Evolutionary conservation across 2,797 vertebrate genomes (phyloP).

Genomic region (Notamacropus eugenii): DNA sequence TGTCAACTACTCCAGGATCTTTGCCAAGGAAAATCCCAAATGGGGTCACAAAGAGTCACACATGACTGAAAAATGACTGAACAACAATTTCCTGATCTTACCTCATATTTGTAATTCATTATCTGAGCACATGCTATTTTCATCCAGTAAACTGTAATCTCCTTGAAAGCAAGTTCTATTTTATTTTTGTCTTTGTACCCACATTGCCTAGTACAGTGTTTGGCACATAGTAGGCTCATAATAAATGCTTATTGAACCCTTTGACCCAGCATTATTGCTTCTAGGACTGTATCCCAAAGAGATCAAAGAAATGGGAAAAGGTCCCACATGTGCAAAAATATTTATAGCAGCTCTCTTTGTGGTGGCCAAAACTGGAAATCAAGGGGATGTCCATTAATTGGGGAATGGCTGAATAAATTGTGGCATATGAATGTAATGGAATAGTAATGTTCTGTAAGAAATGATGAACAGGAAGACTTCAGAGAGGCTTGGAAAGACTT

Average conservation of each 20-base stretch:
- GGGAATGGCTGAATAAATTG: too few species aligned
- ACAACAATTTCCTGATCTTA: not conserved
- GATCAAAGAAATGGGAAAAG: too few species aligned
- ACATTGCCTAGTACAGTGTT: not conserved
- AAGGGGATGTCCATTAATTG: too few species aligned
- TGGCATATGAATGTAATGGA: too few species aligned
- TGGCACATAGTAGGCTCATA: not conserved
- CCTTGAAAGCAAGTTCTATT: not conserved
- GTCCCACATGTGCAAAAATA: too few species aligned
- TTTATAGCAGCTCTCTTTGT: too few species aligned
- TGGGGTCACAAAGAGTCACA: not conserved
- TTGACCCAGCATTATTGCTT: too few species aligned
- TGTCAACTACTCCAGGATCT: not conserved
- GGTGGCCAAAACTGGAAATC: too few species aligned
- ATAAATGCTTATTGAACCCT: not conserved
- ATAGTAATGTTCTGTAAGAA: too few species aligned
- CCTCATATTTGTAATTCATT: not conserved
- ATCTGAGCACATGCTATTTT: not conserved
- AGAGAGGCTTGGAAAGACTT: too few species aligned
- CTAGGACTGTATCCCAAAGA: too few species aligned
- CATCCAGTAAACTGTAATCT: not conserved
- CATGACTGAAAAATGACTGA: not conserved
- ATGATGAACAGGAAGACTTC: too few species aligned
- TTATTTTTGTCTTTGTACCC: not conserved
- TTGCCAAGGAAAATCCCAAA: not conserved